These are phyloP conservation scores for Chrysina gloriosa DNA, from an alignment of 2,888 invertebrate species.

Conservation along the genomic window DNA sequence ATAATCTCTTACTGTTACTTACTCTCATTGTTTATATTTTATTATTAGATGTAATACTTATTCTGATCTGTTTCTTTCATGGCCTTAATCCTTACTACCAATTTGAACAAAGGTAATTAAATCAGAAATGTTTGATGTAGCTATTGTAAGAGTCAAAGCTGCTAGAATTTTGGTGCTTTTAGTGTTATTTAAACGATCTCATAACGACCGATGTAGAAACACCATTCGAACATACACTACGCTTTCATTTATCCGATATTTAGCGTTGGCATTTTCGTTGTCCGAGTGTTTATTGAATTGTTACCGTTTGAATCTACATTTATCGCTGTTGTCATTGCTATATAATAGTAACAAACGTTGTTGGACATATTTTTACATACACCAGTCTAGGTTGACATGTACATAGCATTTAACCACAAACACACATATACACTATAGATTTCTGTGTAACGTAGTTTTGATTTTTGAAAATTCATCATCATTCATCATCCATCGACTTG, in stretches of 20 bases:
- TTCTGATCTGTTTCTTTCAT: conserved; percentile 37
- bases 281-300: not conserved
- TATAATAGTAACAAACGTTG: not conserved
- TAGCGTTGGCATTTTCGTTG: not conserved
- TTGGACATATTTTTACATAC: conserved; percentile 19
- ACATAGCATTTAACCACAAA: conserved; percentile 33
- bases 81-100: conserved; percentile 53
- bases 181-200: conserved; percentile 40
- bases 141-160: conserved; percentile 19
- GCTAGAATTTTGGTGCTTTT: conserved; percentile 39
- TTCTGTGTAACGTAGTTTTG: conserved; percentile 13
- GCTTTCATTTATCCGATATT: not conserved
- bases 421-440: conserved; percentile 4
- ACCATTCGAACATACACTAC: not conserved
- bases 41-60: conserved; percentile 31
- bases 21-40: not conserved
- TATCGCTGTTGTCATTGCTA: conserved; percentile 1
- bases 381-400: conserved; percentile 30
- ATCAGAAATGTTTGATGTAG: conserved; percentile 28
- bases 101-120: conserved; percentile 47
- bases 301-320: not conserved
- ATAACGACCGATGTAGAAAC: conserved; percentile 19
- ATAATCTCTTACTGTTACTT: not conserved
- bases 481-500: not conserved
- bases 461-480: not conserved